Percentiles rank a stretch among this genome's conserved stretches.
phyloP scores from a whole-genome alignment of 2,113 vertebrate genomes.

The Myocastor coypus region DNA sequence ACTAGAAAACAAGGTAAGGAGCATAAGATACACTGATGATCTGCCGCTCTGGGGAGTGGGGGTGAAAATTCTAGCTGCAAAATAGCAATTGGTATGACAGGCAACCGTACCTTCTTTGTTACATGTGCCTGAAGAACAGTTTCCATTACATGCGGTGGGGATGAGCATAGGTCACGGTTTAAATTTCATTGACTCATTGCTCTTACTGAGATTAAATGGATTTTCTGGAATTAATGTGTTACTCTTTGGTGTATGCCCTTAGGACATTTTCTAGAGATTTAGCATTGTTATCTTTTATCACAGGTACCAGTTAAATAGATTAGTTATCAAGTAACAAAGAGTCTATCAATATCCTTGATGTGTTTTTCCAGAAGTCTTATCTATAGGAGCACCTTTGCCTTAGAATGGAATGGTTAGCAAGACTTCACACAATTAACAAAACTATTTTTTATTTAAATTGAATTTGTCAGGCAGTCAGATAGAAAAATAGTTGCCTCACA shows the following conservation, averaged over 20 bases:
- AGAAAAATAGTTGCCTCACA: neutral
- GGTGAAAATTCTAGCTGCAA: neutral
- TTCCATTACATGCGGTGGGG: neutral
- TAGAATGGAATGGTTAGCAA: neutral
- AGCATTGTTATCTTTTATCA: neutral
- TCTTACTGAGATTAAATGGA: neutral
- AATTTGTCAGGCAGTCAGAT: neutral
- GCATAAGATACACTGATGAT: neutral
- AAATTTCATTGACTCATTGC: neutral
- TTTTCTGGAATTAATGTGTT: neutral
- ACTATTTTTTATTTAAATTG: conserved; percentile 23
- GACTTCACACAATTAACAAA: neutral
- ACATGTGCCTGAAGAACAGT: neutral
- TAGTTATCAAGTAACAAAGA: neutral
- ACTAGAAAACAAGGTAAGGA: neutral
- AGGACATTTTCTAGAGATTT: neutral
- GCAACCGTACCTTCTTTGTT: neutral
- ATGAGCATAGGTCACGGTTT: neutral
- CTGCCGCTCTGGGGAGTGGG: neutral
- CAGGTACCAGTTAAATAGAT: conserved; percentile 7
- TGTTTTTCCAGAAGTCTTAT: neutral
- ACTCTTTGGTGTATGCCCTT: neutral
- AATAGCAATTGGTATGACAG: neutral
- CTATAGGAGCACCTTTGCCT: neutral
- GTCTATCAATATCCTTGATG: neutral